Conservation (phyloP, 2,888 invertebrate genomes). For the Eurois occulta region DNA sequence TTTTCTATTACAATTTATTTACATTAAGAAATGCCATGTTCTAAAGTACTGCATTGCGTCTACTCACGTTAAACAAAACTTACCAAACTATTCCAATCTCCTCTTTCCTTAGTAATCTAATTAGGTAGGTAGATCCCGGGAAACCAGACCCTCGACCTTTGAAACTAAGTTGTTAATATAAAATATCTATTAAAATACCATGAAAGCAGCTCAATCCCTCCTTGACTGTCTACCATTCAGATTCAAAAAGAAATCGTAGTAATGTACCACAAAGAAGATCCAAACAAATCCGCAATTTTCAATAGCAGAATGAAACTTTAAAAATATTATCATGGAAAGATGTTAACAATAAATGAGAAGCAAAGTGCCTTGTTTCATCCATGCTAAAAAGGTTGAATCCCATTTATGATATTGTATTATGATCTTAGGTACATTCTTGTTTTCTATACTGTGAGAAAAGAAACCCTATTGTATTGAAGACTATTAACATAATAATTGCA, state of each 20-base stretch:
- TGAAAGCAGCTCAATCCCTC: background rate
- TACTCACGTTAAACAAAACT: slow-evolving; percentile 6
- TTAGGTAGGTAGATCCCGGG: slow-evolving; percentile 45
- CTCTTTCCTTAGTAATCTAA: slow-evolving; percentile 53
- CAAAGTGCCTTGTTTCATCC: slow-evolving; percentile 27
- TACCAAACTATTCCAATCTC: background rate
- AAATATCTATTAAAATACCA: background rate
- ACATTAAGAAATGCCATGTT: slow-evolving; percentile 14
- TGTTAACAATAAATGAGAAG: background rate
- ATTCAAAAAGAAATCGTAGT: background rate
- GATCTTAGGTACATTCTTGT: slow-evolving; percentile 43
- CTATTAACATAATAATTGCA: slow-evolving; percentile 23
- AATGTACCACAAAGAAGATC: slow-evolving; percentile 9
- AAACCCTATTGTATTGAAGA: slow-evolving; percentile 70
- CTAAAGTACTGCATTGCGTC: slow-evolving; percentile 54
- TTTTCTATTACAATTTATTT: slow-evolving; percentile 24
- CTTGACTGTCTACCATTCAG: background rate
- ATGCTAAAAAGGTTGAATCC: slow-evolving; percentile 47
- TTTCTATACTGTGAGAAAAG: slow-evolving; percentile 76
- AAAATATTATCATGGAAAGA: slow-evolving; percentile 5
- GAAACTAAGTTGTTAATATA: background rate
- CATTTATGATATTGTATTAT: slow-evolving; percentile 52
- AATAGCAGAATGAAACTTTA: background rate
- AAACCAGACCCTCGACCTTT: slow-evolving; percentile 11
- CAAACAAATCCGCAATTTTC: background rate